A percentile compares a stretch with the other conserved stretches of the same genome.
Conservation (phyloP, 92 coral and sea anemone species). For the Parazoanthus darwini region DNA sequence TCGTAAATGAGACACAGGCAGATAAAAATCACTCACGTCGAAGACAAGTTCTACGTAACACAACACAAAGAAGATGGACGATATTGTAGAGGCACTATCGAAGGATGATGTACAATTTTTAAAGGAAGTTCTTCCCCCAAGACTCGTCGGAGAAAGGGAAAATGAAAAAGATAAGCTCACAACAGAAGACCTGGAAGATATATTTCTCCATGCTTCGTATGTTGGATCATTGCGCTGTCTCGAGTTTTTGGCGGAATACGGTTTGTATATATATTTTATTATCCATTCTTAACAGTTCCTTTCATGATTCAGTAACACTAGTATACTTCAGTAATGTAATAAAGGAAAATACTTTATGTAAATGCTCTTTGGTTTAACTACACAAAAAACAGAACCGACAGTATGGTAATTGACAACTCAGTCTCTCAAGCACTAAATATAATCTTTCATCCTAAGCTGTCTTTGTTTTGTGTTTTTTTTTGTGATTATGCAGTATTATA, state of each 20-base stretch:
- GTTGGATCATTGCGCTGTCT: constrained; percentile 24
- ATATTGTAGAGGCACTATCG: neutral
- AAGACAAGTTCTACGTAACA: neutral
- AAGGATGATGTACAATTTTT: neutral
- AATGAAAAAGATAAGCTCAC: neutral
- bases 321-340: neutral
- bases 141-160: neutral
- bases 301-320: neutral
- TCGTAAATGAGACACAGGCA: neutral
- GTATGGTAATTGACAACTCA: neutral
- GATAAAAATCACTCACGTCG: neutral
- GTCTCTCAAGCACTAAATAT: neutral
- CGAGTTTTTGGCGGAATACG: constrained; percentile 16
- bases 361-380: neutral
- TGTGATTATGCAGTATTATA: neutral
- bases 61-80: constrained; percentile 10
- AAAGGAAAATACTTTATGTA: neutral
- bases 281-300: neutral
- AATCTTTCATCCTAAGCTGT: neutral
- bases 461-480: neutral
- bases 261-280: neutral
- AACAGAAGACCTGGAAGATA: constrained; percentile 34
- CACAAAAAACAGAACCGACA: neutral
- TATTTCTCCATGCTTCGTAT: constrained; percentile 19
- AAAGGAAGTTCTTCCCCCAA: constrained; percentile 11